Evolutionary conservation across 2,888 invertebrate genomes (phyloP).

Genomic region (Antheraea yamamai): DNA sequence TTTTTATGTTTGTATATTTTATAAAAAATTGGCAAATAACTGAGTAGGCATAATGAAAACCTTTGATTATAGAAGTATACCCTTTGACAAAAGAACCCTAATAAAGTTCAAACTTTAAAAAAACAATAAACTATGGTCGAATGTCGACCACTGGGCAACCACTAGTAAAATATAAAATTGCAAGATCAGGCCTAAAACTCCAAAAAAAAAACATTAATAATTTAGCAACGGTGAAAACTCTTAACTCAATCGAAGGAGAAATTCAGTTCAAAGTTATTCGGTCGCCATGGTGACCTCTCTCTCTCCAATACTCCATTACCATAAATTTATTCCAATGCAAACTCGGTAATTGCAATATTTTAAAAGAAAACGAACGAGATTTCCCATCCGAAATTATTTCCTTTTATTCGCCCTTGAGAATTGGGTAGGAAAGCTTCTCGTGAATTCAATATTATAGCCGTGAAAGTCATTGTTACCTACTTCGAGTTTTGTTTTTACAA

Average conservation of each 20-base stretch:
- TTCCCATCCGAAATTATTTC: constrained; percentile 33
- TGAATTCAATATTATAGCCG: constrained; percentile 6
- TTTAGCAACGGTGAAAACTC: not conserved
- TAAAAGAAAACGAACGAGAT: constrained; percentile 30
- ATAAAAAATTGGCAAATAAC: no score
- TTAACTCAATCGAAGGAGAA: not conserved
- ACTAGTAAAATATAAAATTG: no score
- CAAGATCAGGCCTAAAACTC: no score
- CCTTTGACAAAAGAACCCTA: no score
- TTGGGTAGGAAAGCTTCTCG: not conserved
- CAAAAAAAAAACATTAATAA: not conserved
- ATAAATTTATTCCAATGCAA: constrained; percentile 42
- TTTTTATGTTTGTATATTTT: no score
- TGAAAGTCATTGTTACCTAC: constrained; percentile 8
- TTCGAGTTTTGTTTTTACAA: not conserved
- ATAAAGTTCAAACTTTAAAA: no score
- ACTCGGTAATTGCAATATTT: constrained; percentile 42
- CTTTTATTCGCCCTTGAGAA: constrained; percentile 29
- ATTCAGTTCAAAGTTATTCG: not conserved
- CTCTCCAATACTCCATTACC: constrained; percentile 30
- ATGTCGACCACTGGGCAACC: no score
- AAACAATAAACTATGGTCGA: no score
- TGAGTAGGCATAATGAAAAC: no score
- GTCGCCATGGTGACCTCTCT: not conserved
- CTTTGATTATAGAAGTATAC: no score